phyloP scores from a whole-genome alignment of 2,797 vertebrate species.

The Nothura maculosa region DNA sequence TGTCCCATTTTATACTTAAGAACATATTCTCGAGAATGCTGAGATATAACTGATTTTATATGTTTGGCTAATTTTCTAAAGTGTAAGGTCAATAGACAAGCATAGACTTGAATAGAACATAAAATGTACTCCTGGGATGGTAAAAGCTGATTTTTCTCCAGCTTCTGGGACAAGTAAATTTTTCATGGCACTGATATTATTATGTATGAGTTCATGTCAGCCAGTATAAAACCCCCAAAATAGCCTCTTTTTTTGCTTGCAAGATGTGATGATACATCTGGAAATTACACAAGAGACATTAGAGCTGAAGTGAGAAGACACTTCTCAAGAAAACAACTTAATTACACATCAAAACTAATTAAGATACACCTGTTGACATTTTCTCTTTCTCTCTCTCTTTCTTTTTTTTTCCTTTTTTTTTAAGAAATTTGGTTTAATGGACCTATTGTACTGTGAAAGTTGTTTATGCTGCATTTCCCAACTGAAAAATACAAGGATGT shows the following conservation, averaged over 20 bases:
- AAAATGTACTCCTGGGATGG: background rate
- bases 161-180: background rate
- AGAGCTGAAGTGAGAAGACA: slow-evolving; percentile 11
- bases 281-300: slow-evolving; percentile 4
- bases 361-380: slow-evolving; percentile 38
- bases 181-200: background rate
- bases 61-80: background rate
- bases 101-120: background rate
- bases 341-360: slow-evolving; percentile 58
- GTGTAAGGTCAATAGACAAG: background rate
- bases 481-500: background rate
- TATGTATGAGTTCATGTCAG: background rate
- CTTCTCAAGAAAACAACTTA: slow-evolving; percentile 53
- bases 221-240: background rate
- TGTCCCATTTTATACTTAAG: background rate
- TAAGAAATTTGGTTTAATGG: background rate
- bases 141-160: background rate
- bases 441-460: background rate
- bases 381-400: background rate
- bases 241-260: background rate
- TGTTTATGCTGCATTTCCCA: background rate
- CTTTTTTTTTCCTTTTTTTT: background rate
- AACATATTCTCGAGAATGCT: background rate
- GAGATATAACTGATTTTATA: background rate
- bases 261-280: background rate